Base-by-base conservation (phyloP, 1,140 invertebrate genomes). In the Drosophila saltans region DNA sequence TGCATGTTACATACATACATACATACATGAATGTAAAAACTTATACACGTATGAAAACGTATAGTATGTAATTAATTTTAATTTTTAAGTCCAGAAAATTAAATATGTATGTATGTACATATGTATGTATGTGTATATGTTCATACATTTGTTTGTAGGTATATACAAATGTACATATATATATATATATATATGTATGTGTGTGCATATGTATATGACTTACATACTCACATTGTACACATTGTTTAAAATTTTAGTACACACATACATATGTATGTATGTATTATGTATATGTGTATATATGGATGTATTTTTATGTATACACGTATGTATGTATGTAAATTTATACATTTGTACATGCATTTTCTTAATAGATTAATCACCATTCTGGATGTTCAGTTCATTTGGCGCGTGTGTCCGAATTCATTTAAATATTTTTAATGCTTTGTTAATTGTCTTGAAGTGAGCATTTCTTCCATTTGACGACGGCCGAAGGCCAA, bases 401-500 rank as follows among this genome's bases (percentile, higher is more conserved):
- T 48, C 45, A 52, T 24, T 52, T 52, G 45, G 21, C 45, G 21
- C 45, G 45, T 52, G 45, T 52, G 45, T 24, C 45, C 45, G 45
- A 52, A 52, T 52, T 52, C 45, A 52, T 52, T 52, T 52, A 52
- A 52, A 52, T 52, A 52, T 52, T 52, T 52, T 52, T 52, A 52
- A 52, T 52, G 45, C 21, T 52, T 52, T 52, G 45, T 52, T 52
- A 52, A 52, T 52, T 52, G 45, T 52, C 24, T 24, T 24, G 45
- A 52, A 48, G 45, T 26, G 45, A 52, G 21, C 26, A 52, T 52
- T 24, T 52, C 24, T 52, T 52, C 7, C 9, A 52, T 52, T 26
- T 52, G 45, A 52, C 24, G 45, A 52, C 24, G 45, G 45, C 45
- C 45, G 45, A 52, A 52, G 45, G 45, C 45, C 45, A 52, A 52